Conservation (phyloP, 53 echinoderm and acorn worm genomes). For the Luidia sarsii region DNA sequence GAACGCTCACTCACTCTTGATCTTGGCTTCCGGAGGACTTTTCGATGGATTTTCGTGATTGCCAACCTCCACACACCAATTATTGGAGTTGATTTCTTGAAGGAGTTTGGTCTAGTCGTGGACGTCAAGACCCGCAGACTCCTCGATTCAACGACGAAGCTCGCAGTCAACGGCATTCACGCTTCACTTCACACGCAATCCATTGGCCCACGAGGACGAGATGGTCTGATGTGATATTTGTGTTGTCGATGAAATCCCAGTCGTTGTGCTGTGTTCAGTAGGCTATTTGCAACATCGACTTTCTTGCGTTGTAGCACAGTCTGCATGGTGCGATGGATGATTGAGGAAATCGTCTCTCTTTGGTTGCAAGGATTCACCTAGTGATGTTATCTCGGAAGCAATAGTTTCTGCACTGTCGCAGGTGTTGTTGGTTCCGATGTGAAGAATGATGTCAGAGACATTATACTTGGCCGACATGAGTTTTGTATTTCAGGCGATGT, state of each 20-base stretch:
- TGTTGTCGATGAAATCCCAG: constrained; percentile 34
- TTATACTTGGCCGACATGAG: constrained; percentile 6
- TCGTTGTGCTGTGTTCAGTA: not conserved
- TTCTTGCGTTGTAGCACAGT: not conserved
- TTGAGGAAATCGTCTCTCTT: constrained; percentile 16
- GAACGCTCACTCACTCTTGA: no score
- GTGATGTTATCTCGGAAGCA: constrained; percentile 31
- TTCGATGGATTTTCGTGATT: no score
- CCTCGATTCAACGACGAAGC: no score
- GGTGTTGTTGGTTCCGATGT: constrained; percentile 35
- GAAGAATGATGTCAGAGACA: constrained; percentile 2
- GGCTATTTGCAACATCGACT: constrained; percentile 12
- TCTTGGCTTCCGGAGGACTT: no score
- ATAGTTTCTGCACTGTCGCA: constrained; percentile 18
- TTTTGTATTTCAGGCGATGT: not conserved
- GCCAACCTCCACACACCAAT: no score
- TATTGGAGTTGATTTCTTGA: no score
- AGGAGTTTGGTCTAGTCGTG: no score
- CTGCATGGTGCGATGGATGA: constrained; percentile 6
- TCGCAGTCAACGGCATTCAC: no score
- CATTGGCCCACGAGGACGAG: no score
- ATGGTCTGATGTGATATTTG: no score
- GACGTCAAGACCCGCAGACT: no score
- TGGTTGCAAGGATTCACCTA: constrained; percentile 12
- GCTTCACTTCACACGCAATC: no score